These are phyloP conservation scores for Mamestra configurata DNA, from an alignment of 1,140 invertebrate species.

Conservation along the genomic window DNA sequence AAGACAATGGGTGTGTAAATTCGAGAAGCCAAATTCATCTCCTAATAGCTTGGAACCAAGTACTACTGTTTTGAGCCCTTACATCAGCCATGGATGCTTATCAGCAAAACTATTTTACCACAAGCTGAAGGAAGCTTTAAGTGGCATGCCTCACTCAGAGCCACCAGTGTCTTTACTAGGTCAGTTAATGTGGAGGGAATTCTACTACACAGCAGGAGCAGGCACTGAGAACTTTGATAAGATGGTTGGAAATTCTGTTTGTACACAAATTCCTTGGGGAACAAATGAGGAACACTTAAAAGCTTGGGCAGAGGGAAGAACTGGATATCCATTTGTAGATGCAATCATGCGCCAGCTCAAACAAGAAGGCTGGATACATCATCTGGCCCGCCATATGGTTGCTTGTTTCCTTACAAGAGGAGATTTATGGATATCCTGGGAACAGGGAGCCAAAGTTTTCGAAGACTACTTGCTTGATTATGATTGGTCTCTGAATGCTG, in stretches of 20 bases:
- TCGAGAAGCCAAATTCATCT: slow-evolving; percentile 93
- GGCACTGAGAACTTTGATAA: slow-evolving; percentile 92
- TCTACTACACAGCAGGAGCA: slow-evolving; percentile 92
- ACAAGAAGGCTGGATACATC: slow-evolving; percentile 93
- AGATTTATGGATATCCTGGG: slow-evolving; percentile 90
- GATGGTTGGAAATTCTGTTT: slow-evolving; percentile 92
- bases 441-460: slow-evolving; percentile 90
- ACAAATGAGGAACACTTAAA: slow-evolving; percentile 89
- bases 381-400: slow-evolving; percentile 92
- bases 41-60: slow-evolving; percentile 92
- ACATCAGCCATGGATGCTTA: slow-evolving; percentile 92
- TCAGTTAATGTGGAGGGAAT: slow-evolving; percentile 93
- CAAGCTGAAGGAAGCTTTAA: slow-evolving; percentile 88
- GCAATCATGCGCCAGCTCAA: slow-evolving; percentile 93
- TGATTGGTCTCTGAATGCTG: slow-evolving; percentile 93
- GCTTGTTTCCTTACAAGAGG: slow-evolving; percentile 92
- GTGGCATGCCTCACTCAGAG: slow-evolving; percentile 87
- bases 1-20: slow-evolving; percentile 91
- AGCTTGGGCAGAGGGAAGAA: slow-evolving; percentile 91
- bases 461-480: slow-evolving; percentile 92
- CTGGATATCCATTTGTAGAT: slow-evolving; percentile 94
- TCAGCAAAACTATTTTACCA: slow-evolving; percentile 91
- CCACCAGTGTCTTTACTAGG: slow-evolving; percentile 90
- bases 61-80: slow-evolving; percentile 92
- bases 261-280: slow-evolving; percentile 92